Percentiles rank a stretch among this genome's conserved stretches.
Evolutionary conservation across 35 echinoderm and acorn worm species (phyloP).

Genomic region (Nesometra sesokonis): DNA sequence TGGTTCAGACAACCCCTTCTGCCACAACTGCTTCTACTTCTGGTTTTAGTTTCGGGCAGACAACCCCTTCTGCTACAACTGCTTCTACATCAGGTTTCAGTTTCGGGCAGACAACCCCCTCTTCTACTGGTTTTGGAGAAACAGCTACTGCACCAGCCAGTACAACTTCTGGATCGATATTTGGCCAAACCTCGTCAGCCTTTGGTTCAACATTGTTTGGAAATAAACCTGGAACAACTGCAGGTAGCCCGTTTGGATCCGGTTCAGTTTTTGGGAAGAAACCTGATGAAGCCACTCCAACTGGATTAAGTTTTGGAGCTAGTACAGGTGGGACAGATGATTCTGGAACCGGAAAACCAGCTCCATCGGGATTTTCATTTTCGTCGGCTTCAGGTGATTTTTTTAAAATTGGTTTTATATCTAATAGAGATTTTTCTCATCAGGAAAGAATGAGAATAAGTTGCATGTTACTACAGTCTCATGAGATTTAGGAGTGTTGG

Average conservation of each 20-base stretch:
- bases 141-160: neutral
- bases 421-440: too few species aligned
- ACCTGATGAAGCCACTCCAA: too few species aligned
- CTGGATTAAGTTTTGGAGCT: neutral
- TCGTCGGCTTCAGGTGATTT: neutral
- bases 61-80: neutral
- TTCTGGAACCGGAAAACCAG: neutral
- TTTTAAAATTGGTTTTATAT: too few species aligned
- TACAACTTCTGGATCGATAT: neutral
- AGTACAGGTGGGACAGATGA: neutral
- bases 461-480: too few species aligned
- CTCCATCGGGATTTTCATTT: neutral
- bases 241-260: neutral
- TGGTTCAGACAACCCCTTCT: neutral
- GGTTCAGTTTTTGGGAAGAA: neutral
- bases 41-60: slow-evolving; percentile 15
- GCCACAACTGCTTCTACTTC: neutral
- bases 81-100: neutral
- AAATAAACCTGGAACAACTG: neutral
- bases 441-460: too few species aligned
- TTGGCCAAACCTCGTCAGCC: neutral
- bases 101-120: neutral
- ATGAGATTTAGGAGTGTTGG: too few species aligned
- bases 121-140: neutral
- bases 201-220: neutral